Percentiles rank a stretch among this genome's conserved stretches.
phyloP scores from a whole-genome alignment of 2,888 invertebrate genomes.

The Agrypnus murinus region DNA sequence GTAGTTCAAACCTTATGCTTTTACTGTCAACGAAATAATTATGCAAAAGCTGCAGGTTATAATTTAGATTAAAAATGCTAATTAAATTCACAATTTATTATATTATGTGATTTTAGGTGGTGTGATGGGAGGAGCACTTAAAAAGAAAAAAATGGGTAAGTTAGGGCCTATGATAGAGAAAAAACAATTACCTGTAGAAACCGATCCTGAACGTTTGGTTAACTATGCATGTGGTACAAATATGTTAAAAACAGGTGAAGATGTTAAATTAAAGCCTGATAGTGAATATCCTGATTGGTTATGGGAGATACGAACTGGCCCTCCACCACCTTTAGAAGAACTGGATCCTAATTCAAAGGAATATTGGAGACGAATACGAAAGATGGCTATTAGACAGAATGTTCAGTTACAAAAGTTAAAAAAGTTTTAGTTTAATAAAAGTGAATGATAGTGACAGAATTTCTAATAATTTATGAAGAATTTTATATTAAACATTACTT shows the following conservation, averaged over 20 bases:
- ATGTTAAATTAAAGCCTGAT: conserved; percentile 84
- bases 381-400: conserved; percentile 77
- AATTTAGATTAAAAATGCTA: not conserved
- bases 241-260: conserved; percentile 85
- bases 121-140: conserved; percentile 70
- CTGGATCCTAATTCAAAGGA: conserved; percentile 85
- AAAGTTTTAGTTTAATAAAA: conserved; percentile 73
- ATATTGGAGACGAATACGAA: conserved; percentile 87
- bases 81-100: too few species aligned
- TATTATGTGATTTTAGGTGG: not conserved
- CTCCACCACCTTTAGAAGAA: conserved; percentile 79
- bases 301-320: conserved; percentile 83
- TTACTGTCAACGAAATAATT: conserved; percentile 57
- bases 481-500: too few species aligned
- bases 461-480: too few species aligned
- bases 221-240: conserved; percentile 91
- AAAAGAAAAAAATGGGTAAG: conserved; percentile 78
- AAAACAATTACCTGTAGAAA: conserved; percentile 87
- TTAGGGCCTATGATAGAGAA: conserved; percentile 79
- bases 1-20: conserved; percentile 3
- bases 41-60: conserved; percentile 62
- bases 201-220: conserved; percentile 84
- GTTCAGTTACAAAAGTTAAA: conserved; percentile 77
- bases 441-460: not conserved
- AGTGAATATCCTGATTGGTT: conserved; percentile 95